Base-by-base conservation (phyloP, 2,888 invertebrate species). In the Hirtodrosophila confusa region DNA sequence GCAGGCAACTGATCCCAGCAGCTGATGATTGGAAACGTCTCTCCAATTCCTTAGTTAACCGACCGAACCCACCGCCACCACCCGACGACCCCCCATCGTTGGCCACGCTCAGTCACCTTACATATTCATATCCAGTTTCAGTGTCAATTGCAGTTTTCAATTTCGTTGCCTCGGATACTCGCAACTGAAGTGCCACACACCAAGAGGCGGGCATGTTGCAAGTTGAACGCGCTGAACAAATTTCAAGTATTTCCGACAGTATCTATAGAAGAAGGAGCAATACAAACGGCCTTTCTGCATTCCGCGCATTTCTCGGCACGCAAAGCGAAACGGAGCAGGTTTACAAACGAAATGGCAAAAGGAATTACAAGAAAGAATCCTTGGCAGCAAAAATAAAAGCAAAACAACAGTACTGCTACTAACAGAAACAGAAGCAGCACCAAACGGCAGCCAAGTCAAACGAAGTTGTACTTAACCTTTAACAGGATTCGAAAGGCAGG, bases 201-300 rank as follows among this genome's bases (percentile, higher is more conserved):
- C 9, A 17, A 39, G 10, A 4, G 4, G 12, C 27, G 9, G 39
- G 40, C 50, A 29, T 41, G 44, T 61, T 54, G 71, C 48, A 17
- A 67, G 48, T 47, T 57, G 29, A 39, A 33, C 51, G 56, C 58
- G 37, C 39, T 48, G 39, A 36, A 53, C 50, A 51, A 61, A 80
- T 78, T 77, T 58, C 74, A 72, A 80, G 65, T 54, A 82, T 82
- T 85, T 63, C 55, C 53, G 51, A 36, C 49, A 35, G 61, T 45
- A 54, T 50, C 55, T 45, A 33, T 11, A 23, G 12, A 17, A 6
- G 9, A 27, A 40, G 27, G 24, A 56, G 58, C 60, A 57, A 62
- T 56, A 54, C 72, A 70, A 69, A 70, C 74, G 75, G 87, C 78
- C 75, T 82, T 75, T 85, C 82, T 72, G 88, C 88, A 87, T 88